phyloP scores from a whole-genome alignment of 2,888 invertebrate genomes.

The Tetramorium bicarinatum region DNA sequence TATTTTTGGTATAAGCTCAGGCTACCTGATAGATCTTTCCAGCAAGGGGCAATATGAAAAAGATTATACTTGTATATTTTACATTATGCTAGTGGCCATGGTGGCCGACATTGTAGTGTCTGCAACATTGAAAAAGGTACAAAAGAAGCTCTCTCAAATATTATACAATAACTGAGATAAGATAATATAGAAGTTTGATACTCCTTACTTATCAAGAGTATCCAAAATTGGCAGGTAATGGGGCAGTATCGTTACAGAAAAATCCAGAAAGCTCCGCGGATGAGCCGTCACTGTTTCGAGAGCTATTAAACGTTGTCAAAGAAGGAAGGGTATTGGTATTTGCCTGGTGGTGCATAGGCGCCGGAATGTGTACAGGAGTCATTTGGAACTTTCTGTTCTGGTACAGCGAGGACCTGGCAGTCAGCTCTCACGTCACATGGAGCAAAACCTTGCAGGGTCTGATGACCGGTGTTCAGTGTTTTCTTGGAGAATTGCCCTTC shows the following conservation, averaged over 20 bases:
- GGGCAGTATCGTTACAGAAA: constrained; percentile 76
- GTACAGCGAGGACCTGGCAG: constrained; percentile 92
- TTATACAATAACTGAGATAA: constrained; percentile 1
- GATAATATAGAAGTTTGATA: constrained; percentile 58
- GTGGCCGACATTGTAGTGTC: constrained; percentile 90
- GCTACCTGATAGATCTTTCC: constrained; percentile 92
- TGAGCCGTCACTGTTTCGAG: constrained; percentile 81
- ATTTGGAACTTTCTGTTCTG: constrained; percentile 96
- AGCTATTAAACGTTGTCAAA: constrained; percentile 77
- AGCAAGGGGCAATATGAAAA: constrained; percentile 90
- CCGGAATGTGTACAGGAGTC: constrained; percentile 94
- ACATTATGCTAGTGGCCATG: constrained; percentile 90
- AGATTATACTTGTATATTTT: constrained; percentile 94
- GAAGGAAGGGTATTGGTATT: constrained; percentile 89
- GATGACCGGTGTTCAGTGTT: constrained; percentile 92
- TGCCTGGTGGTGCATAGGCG: constrained; percentile 92
- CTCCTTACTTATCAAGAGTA: constrained; percentile 69
- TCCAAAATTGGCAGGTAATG: constrained; percentile 73
- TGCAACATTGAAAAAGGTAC: constrained; percentile 87
- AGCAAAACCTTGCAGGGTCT: constrained; percentile 92
- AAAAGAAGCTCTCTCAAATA: neutral
- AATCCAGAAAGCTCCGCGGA: constrained; percentile 70
- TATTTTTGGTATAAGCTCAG: constrained; percentile 91
- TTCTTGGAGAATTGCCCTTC: constrained; percentile 95
- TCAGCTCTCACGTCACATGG: constrained; percentile 85